phyloP scores from a whole-genome alignment of 2,113 vertebrate genomes.

The Pungitius pungitius region DNA sequence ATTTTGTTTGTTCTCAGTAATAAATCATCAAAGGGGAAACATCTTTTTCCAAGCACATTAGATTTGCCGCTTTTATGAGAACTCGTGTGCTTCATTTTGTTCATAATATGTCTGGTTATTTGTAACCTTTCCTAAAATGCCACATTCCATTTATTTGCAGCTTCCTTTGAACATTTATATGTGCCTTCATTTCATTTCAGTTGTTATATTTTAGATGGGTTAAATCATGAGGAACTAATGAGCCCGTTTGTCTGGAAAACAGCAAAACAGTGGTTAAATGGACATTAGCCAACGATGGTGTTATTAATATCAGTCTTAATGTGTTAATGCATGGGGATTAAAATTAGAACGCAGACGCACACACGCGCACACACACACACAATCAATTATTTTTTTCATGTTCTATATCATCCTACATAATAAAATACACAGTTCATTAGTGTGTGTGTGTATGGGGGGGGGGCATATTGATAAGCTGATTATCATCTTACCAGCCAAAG shows the following conservation, averaged over 20 bases:
- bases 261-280: conserved; percentile 21
- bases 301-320: conserved; percentile 47
- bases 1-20: neutral
- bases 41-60: neutral
- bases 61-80: neutral
- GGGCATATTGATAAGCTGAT: conserved; percentile 30
- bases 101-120: neutral
- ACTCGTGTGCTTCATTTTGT: neutral
- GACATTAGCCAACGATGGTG: conserved; percentile 15
- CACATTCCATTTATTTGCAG: neutral
- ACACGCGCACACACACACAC: too few relatives aligned
- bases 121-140: neutral
- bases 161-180: neutral
- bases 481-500: conserved; percentile 33
- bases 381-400: neutral
- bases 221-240: conserved; percentile 35
- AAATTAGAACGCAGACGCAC: conserved; percentile 28
- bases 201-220: neutral
- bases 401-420: neutral
- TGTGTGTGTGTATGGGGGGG: too few relatives aligned
- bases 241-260: conserved; percentile 1
- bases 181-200: neutral
- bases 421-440: neutral
- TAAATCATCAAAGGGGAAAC: neutral
- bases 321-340: conserved; percentile 8